Evolutionary conservation across 2,113 vertebrate genomes (phyloP).

Genomic region (Oreochromis niloticus): DNA sequence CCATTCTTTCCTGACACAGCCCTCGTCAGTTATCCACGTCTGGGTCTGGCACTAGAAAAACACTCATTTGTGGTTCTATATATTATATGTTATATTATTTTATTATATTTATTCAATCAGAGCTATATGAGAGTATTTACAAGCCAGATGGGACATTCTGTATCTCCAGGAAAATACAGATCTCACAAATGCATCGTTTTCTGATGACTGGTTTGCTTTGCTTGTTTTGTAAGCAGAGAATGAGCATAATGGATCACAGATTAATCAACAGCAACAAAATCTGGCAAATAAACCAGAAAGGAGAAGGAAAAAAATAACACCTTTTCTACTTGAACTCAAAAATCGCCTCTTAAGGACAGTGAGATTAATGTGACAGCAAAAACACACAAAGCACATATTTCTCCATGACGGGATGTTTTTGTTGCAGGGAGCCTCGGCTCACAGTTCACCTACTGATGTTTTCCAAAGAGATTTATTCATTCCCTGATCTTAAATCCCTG

Average conservation of each 20-base stretch:
- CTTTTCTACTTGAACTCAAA: not conserved
- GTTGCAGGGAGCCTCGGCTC: not conserved
- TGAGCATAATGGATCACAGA: not conserved
- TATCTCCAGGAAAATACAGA: not conserved
- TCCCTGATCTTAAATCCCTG: not conserved
- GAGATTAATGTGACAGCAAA: not conserved
- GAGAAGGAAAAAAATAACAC: rapidly evolving
- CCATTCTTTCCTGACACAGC: rapidly evolving
- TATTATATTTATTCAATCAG: not conserved
- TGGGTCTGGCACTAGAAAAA: not conserved
- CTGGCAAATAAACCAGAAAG: not conserved
- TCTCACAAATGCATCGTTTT: not conserved
- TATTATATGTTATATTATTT: not conserved
- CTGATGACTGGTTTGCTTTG: not conserved
- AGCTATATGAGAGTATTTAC: not conserved
- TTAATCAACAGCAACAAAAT: not conserved
- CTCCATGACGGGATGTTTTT: rapidly evolving
- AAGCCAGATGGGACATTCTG: not conserved
- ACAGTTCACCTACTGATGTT: not conserved
- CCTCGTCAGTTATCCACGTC: rapidly evolving
- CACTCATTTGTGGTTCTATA: not conserved
- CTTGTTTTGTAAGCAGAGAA: not conserved
- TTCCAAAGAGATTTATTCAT: not conserved
- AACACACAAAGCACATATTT: not conserved
- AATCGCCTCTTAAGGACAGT: not conserved